Base-by-base conservation (phyloP, 2,113 vertebrate species). In the Strix uralensis region DNA sequence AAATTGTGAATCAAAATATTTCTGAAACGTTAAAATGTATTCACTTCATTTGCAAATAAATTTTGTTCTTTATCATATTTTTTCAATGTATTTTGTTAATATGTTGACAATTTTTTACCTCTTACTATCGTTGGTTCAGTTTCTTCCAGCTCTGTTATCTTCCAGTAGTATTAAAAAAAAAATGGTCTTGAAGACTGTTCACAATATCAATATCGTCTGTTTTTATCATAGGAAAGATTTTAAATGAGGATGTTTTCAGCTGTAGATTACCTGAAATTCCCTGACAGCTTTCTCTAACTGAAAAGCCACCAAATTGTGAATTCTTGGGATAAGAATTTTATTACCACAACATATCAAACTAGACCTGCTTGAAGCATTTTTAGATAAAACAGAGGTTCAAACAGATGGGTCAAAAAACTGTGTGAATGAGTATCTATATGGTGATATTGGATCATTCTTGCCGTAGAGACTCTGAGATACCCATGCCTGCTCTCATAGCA, bases 401-500 rank as follows among this genome's bases (percentile, higher is more conserved):
- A 46, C 1, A 81, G 10, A 16, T 49, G 25, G 5, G 9, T 11
- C 2, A n/a, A 83, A 91, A 90, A n/a, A 0, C 7, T 42, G 3
- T n/a, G 20, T 63, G 30, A 75, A 32, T 67, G 10, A 30, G 16
- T 61, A 30, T 20, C 52, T 83, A 20, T 46, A 16, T 46, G 44
- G 14, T 65, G 17, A 44, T 73, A 26, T 1, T n/a, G 40, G 20
- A n/a, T 86, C 44, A 78, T 59, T 77, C 15, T 12, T 44, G 15
- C n/a, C 36, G 30, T 14, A 29, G 6, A 38, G 47, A 29, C 11
- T 59, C 44, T 42, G n/a, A 72, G 36, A 20, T 54, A 49, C 15
- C 22, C 1, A 4, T 38, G 7, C 26, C n/a, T 55, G 6, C 32
- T 73, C 12, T 44, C 47, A 10, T 32, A 38, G 3, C 2, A 0